Evolutionary conservation across 2,797 vertebrate species (phyloP), one percentile per base, ranked within the genome.

Genomic region (Brachyrhaphis roseni): DNA sequence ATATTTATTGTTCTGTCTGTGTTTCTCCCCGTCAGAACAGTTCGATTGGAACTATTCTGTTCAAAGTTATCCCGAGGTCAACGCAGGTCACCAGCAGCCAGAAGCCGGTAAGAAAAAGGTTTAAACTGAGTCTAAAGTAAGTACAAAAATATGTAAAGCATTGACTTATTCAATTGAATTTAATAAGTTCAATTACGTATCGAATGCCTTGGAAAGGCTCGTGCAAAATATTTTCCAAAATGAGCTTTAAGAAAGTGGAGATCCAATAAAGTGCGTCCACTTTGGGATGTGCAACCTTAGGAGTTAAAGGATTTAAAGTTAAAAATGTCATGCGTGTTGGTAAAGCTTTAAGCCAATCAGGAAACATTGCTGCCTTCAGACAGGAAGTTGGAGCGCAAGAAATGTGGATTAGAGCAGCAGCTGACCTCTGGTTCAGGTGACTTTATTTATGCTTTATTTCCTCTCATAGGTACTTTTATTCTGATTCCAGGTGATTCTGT

Each of bases 31-130:
- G 53, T 71, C 88, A 99, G 98, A 94, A 95, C 3, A 91, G 94
- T 59, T 97, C 97, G 31, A 94, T 94, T 1, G 96, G 97, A 43
- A 97, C 97, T 5, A 97, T 98, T 88, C 93, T 97, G 93, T 98
- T 98, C 87, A 99, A 98, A 93, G 93, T 99, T 76, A 95, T 98
- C 88, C 98, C 98, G 10, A 96, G 96, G 83, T 94, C 94, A 75
- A 91, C 95, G 80, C 96, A 96, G 75, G 94, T 92, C 80, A 92
- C 91, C 86, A 95, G 87, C 91, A 95, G 83, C 87, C 95, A 96
- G 82, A 96, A 92, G 64, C 95, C 88, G 84, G 97, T 98, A 94
- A 96, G 96, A 89, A 77, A 46, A 34, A 39, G 36, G 34, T 68
- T 41, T 41, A 68, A 68, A 12, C 15, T 26, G 34, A 39, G 20